Base-by-base conservation (phyloP, 2,797 vertebrate genomes). In the Furcifer pardalis region DNA sequence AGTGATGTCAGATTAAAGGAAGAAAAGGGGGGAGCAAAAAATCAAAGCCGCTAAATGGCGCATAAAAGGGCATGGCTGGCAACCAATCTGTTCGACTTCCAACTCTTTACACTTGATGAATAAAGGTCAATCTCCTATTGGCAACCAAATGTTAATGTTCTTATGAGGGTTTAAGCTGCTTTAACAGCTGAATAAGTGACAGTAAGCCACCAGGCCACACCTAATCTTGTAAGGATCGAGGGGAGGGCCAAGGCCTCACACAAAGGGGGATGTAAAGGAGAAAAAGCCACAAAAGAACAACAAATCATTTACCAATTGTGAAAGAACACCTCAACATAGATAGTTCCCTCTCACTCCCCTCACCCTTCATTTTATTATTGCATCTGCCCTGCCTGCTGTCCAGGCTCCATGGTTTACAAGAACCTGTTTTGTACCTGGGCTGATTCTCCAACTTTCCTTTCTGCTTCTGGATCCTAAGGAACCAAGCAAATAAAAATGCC, bases 1-100 rank as follows among this genome's bases (percentile, higher is more conserved):
- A 94, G 93, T 40, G 84, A 97, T 97, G 96, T 97, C 97, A 97
- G 97, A 96, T 97, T 96, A 97, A 95, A 94, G 94, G 95, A 96
- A 96, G 96, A 97, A 97, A 96, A 27, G 91, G 94, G 89, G 92
- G 89, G 89, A 56, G 13, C 17, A 56, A 95, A 93, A 94, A 97
- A 96, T 96, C 94, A 97, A 97, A 97, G 96, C 91, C 95, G 93
- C 94, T 94, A 96, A 97, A 96, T 92, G 93, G 93, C 93, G 94
- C 94, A 96, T 96, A 96, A 96, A 97, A 96, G 96, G 94, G 95
- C 91, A 94, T 95, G n/a, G 89, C 94, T 95, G 94, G 95, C 95
- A 96, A 96, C 94, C 95, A 95, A 96, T 96, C 94, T 96, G 96
- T 96, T 96, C 95, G 60, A 97, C 95, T 95, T 96, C 96, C 96